Base-by-base conservation (phyloP, 2,113 vertebrate genomes). In the Stomatorhinus ivindoensis region DNA sequence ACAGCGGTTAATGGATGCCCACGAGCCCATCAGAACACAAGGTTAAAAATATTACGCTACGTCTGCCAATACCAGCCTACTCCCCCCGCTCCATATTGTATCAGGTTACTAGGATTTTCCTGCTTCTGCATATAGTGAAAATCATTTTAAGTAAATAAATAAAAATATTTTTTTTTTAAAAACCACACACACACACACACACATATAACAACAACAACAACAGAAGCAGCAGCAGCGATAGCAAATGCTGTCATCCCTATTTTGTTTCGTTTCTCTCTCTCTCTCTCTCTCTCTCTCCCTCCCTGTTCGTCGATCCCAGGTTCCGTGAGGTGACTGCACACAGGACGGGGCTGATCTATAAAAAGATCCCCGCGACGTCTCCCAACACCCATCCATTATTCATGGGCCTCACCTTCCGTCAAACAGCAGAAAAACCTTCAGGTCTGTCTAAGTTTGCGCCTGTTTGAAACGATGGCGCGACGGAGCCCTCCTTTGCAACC, bases 341-440 rank as follows among this genome's bases (percentile, higher is more conserved):
- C 91, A 50, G 91, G 93, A 96, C 94, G 93, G 91, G 84, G 95
- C 93, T 90, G 94, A 91, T 91, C 97, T 98, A 99, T 97, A 98
- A 99, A 99, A 99, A 98, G 97, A 95, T 95, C 96, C 96, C 97
- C 96, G 96, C 95, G 94, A 98, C 97, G 97, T 97, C 98, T 98
- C 97, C 97, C 96, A 96, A 95, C 96, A 87, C 95, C 95, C 95
- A 98, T 99, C 97, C 98, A 99, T 99, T 98, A 99, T 99, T 98
- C 98, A 99, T 97, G 91, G 95, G 94, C 94, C 95, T 96, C 95
- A 96, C 95, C 95, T 96, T 96, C 96, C 97, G 96, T 96, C 96
- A 96, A 96, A 95, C 95, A 96, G 96, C 96, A 96, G 93, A 97
- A 80, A 84, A 97, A 97, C 97, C 97, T 98, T 97, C 95, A 97